phyloP scores from a whole-genome alignment of 2,113 vertebrate species.

The Donacobius atricapilla region DNA sequence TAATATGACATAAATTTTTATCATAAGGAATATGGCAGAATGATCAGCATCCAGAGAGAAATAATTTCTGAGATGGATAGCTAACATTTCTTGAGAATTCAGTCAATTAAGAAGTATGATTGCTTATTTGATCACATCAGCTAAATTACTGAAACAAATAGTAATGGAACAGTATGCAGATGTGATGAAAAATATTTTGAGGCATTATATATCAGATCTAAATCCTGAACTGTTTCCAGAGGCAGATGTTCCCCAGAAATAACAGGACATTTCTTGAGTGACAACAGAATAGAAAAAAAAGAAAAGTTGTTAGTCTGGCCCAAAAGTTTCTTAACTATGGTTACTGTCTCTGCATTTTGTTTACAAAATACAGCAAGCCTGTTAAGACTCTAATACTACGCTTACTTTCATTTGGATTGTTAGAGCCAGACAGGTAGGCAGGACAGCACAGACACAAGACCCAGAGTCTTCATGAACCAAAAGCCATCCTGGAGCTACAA shows the following conservation, averaged over 20 bases:
- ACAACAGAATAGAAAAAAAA: not conserved
- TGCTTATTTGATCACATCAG: constrained; percentile 9
- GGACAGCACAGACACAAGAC: not conserved
- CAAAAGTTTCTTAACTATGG: not conserved
- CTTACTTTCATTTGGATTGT: not conserved
- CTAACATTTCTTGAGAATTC: constrained; percentile 16
- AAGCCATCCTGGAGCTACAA: not conserved
- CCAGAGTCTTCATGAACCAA: not conserved
- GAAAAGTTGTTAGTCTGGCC: not conserved
- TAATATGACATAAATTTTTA: constrained; percentile 29
- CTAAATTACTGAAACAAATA: constrained; percentile 36
- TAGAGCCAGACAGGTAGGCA: not conserved
- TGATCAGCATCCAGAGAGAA: not conserved
- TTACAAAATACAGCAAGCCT: not conserved
- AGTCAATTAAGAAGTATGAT: not conserved
- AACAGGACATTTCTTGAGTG: not conserved
- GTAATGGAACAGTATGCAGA: not conserved
- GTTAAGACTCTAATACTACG: not conserved
- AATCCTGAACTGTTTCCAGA: not conserved
- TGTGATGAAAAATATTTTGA: constrained; percentile 25
- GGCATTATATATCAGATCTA: not conserved
- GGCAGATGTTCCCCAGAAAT: not conserved
- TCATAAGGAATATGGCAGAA: not conserved
- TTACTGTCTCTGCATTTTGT: not conserved
- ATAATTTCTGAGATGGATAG: constrained; percentile 3